Evolutionary conservation across 2,888 invertebrate species (phyloP).

Genomic region (Patella caerulea): DNA sequence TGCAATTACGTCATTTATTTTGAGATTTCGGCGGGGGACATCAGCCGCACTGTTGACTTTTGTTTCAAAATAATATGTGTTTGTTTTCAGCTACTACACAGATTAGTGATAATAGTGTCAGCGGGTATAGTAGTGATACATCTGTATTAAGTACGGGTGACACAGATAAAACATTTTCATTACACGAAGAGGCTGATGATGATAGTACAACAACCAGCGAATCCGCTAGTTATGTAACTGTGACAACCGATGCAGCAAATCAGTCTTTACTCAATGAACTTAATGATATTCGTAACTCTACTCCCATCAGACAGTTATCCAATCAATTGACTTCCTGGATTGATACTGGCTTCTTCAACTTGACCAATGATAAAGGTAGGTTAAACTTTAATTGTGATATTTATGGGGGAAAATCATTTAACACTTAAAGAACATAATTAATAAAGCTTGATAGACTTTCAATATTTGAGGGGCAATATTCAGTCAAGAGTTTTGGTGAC

Average conservation of each 20-base stretch:
- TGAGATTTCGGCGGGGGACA: no score
- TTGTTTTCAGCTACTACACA: background rate
- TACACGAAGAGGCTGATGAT: background rate
- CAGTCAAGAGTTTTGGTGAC: no score
- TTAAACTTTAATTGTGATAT: background rate
- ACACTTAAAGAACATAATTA: no score
- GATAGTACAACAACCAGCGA: background rate
- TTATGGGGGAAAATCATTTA: no score
- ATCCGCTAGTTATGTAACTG: background rate
- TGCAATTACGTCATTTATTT: no score
- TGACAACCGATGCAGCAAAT: background rate
- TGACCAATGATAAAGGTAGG: background rate
- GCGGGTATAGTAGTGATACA: constrained; percentile 1
- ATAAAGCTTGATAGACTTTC: no score
- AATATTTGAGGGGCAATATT: no score
- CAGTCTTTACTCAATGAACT: constrained; percentile 33
- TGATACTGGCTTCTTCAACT: constrained; percentile 32
- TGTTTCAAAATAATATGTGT: no score
- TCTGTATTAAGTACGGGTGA: background rate
- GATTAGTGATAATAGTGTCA: constrained; percentile 5
- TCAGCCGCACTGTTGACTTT: no score
- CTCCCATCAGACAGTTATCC: constrained; percentile 35
- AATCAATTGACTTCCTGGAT: constrained; percentile 34
- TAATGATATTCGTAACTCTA: constrained; percentile 35
- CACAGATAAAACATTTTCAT: background rate